Evolutionary conservation across 2,888 invertebrate genomes (phyloP).

Genomic region (Laothoe populi): DNA sequence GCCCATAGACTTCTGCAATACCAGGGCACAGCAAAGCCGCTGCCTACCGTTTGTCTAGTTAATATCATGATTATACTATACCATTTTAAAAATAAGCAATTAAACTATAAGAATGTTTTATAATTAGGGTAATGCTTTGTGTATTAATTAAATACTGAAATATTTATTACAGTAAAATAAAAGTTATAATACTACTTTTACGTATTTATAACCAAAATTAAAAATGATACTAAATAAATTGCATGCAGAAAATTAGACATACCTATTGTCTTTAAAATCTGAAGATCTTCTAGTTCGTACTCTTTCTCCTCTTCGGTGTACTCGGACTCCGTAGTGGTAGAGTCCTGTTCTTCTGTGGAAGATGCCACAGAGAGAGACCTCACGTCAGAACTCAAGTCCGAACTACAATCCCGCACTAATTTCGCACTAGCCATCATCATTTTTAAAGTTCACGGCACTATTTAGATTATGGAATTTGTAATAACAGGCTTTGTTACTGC

Average conservation of each 20-base stretch:
- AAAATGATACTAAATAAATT: not conserved
- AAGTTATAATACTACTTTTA: no score
- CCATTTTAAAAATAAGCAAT: no score
- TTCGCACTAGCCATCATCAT: constrained; percentile 85
- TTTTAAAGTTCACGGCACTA: constrained; percentile 33
- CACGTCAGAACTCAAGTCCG: constrained; percentile 79
- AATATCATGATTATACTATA: no score
- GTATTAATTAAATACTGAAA: not conserved
- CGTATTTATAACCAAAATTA: no score
- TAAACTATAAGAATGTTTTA: not conserved
- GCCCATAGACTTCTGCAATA: no score
- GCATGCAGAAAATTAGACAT: constrained; percentile 5
- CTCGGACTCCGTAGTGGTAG: constrained; percentile 83
- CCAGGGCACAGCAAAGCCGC: no score
- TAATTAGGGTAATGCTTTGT: not conserved
- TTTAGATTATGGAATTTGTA: constrained; percentile 26
- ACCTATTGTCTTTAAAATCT: constrained; percentile 95
- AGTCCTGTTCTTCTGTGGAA: constrained; percentile 83
- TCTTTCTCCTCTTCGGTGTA: constrained; percentile 86
- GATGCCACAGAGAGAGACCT: constrained; percentile 80
- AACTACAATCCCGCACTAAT: constrained; percentile 81
- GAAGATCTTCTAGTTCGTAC: constrained; percentile 91
- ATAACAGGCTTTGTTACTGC: constrained; percentile 27
- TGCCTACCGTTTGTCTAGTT: no score
- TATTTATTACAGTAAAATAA: no score